These are phyloP conservation scores for Bembecia ichneumoniformis DNA, from an alignment of 2,888 invertebrate species.

Conservation along the genomic window DNA sequence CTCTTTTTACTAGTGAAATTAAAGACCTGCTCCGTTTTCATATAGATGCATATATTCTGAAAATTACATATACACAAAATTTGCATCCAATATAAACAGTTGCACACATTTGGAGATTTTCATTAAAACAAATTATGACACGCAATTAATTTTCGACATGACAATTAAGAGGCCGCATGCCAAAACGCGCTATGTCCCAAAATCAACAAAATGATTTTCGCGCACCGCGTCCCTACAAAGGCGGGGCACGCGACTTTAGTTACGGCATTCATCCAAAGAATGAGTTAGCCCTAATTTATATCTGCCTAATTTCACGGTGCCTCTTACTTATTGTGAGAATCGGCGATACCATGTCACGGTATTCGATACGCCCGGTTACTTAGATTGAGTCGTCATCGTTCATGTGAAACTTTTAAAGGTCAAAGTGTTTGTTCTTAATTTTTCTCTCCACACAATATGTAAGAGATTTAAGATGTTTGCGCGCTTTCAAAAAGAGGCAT, in stretches of 20 bases:
- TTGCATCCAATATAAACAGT: too few relatives aligned
- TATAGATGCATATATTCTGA: too few relatives aligned
- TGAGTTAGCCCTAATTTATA: conserved; percentile 58
- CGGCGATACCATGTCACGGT: conserved; percentile 56
- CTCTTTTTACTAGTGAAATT: too few relatives aligned
- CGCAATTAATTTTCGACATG: conserved; percentile 44
- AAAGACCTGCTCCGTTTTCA: too few relatives aligned
- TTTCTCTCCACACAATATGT: too few relatives aligned
- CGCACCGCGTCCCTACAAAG: conserved; percentile 46
- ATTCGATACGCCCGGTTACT: conserved; percentile 55
- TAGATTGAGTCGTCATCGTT: conserved; percentile 53
- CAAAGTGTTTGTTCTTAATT: conserved; percentile 15
- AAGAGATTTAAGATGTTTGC: conserved; percentile 3
- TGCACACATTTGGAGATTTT: neutral
- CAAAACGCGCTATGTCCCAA: conserved; percentile 35
- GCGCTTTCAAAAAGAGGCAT: conserved; percentile 21
- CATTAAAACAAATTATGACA: conserved; percentile 12
- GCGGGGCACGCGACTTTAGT: conserved; percentile 52
- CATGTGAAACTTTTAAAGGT: conserved; percentile 4
- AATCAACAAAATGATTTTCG: conserved; percentile 60
- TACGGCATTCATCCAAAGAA: conserved; percentile 42
- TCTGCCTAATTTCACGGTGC: conserved; percentile 62
- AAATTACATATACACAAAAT: too few relatives aligned
- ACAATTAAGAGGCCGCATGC: conserved; percentile 25
- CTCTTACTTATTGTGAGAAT: conserved; percentile 61